Base-by-base conservation (phyloP, 2,113 vertebrate genomes). In the Seriola rivoliana region DNA sequence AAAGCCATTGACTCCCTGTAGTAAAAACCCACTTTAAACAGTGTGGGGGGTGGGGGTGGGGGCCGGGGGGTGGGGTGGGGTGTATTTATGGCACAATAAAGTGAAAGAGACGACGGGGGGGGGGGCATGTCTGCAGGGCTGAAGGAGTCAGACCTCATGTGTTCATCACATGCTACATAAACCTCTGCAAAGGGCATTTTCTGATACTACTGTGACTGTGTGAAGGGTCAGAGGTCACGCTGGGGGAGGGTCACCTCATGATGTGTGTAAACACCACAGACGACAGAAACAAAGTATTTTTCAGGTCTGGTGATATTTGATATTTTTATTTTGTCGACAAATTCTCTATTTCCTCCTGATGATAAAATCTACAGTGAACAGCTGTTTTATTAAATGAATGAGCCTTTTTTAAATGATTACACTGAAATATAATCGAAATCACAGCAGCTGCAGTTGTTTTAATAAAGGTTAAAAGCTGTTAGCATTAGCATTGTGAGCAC, bases 151-250 rank as follows among this genome's bases (percentile, higher is more conserved):
- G 58, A 59, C 21, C 1, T 10, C 60, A n/a, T 75, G 29, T 63
- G 71, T 59, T 85, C 40, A 70, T 85, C 83, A 85, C 83, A 85
- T 82, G 86, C 40, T 54, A 9, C 79, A 79, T 46, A 52, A 81
- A 66, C 34, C 14, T 38, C 52, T 5, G n/a, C 25, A 68, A 44
- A 46, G 46, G 4, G 1, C 21, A 3, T 11, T 54, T 42, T 42
- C 34, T 71, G 32, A 55, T 50, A 1, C 6, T 38, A 1, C 3
- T 19, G 5, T 8, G 1, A 8, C 2, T 10, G 32, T 62, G 40
- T 21, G 4, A n/a, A 19, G 63, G 69, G 62, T 66, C 66, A 63
- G 4, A 63, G 58, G 59, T 52, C 42, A 40, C 10, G 1, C 17
- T 12, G 32, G 19, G 19, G 60, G 25, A 5, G n/a, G 52, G 11